These are phyloP conservation scores for Turnix velox DNA, from an alignment of 2,113 vertebrate genomes.

Conservation along the genomic window DNA sequence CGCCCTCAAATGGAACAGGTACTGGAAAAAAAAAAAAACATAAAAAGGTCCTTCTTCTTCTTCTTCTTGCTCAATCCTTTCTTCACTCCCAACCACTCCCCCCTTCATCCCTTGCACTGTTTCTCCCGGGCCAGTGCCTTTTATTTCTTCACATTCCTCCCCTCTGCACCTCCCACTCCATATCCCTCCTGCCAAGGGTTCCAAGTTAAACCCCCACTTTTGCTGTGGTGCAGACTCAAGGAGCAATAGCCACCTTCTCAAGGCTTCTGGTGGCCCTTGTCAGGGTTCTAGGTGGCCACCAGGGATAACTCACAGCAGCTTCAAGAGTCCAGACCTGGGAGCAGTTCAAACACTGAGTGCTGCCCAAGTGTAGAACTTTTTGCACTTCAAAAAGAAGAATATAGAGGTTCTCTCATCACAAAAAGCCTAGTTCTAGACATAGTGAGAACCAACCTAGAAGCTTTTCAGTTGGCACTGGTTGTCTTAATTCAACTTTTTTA, in stretches of 20 bases:
- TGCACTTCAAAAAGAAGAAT: no score
- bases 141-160: slow-evolving; percentile 64
- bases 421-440: no score
- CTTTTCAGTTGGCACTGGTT: no score
- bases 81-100: slow-evolving; percentile 45
- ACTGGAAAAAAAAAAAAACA: slow-evolving; percentile 81
- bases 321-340: no score
- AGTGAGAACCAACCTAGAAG: no score
- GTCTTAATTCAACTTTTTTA: no score
- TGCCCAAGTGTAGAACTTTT: no score
- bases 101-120: slow-evolving; percentile 65
- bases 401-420: no score
- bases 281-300: not conserved
- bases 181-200: slow-evolving; percentile 40
- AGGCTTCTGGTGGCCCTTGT: not conserved
- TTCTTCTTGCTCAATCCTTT: slow-evolving; percentile 66
- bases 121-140: slow-evolving; percentile 59
- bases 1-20: slow-evolving; percentile 84
- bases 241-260: not conserved
- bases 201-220: not conserved
- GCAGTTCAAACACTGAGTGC: no score
- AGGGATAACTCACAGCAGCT: not conserved
- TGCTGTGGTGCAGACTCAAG: slow-evolving; percentile 19
- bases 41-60: no score
- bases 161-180: slow-evolving; percentile 54